phyloP scores from a whole-genome alignment of 2,797 vertebrate genomes.

The Tapirus indicus region DNA sequence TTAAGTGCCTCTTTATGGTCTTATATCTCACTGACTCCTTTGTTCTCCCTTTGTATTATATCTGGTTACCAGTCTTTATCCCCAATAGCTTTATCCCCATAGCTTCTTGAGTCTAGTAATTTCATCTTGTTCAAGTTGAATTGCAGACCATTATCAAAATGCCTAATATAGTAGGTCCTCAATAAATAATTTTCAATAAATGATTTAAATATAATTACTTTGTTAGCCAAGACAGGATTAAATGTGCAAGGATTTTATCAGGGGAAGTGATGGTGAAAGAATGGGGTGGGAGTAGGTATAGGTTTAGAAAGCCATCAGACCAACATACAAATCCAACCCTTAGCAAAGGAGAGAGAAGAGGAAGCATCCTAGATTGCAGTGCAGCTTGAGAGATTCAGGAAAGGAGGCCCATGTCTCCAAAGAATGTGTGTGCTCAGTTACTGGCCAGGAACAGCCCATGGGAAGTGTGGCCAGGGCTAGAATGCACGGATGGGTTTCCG shows the following conservation, averaged over 20 bases:
- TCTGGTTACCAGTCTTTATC: background rate
- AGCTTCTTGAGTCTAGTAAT: background rate
- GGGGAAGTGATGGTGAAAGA: background rate
- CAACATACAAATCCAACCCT: background rate
- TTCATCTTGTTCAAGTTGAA: background rate
- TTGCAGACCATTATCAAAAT: background rate
- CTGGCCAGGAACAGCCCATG: fast-evolving
- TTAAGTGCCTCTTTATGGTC: background rate
- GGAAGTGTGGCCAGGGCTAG: background rate
- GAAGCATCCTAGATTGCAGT: background rate
- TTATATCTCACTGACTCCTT: background rate
- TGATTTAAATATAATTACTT: background rate
- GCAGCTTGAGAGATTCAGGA: background rate
- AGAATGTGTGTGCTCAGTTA: background rate
- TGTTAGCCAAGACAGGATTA: background rate
- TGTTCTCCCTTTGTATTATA: background rate
- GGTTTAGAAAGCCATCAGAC: background rate
- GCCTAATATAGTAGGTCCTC: background rate
- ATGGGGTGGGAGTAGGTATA: background rate
- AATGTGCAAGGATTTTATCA: background rate
- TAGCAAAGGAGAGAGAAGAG: background rate
- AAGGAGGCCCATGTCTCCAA: background rate
- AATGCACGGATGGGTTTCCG: background rate
- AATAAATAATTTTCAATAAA: background rate
- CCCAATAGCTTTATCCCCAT: background rate